Base-by-base conservation (phyloP, 2,797 vertebrate genomes). In the Rhabdomys pumilio region DNA sequence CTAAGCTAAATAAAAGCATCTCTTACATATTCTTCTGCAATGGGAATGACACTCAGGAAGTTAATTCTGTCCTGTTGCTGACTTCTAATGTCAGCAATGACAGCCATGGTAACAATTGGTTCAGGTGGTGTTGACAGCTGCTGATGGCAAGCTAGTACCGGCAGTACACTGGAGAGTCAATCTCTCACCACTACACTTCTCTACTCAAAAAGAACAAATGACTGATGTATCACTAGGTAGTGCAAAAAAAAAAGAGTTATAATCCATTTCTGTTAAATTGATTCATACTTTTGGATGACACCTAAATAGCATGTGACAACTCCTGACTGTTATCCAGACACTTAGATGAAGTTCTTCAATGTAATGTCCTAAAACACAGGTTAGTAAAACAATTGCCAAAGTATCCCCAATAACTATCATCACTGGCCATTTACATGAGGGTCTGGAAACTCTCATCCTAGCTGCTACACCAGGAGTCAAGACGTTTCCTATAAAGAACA, bases 71-170 rank as follows among this genome's bases (percentile, higher is more conserved):
- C 97, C 95, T 96, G 50, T 85, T 72, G 61, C 80, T 97, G 97
- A 98, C 96, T 92, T 97, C 13, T 55, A 95, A 44, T 96, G 98
- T 97, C 98, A 98, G 53, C 96, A 97, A 92, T 98, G 97, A 98
- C 97, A 98, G 94, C 61, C 84, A 81, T 73, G 95, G 9, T 89
- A 94, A 95, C 95, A 97, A 97, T 95, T 97, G 91, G 91, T 97
- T 89, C 91, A 97, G 93, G 90, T 85, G 65, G 61, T 95, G 95
- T 57, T 98, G 98, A 98, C 98, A 98, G 95, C 83, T 98, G 79
- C 95, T 89, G 95, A 98, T 41, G 94, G 91, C 92, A 75, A 96
- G 95, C 91, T 94, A 93, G 92, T 96, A 31, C 89, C 95, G 82
- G 69, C 95, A 94, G 90, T 15, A 83, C 79, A 81, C 87, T 91